These are phyloP conservation scores for Spondyliosoma cantharus DNA, from an alignment of 2,797 vertebrate species.

Conservation along the genomic window DNA sequence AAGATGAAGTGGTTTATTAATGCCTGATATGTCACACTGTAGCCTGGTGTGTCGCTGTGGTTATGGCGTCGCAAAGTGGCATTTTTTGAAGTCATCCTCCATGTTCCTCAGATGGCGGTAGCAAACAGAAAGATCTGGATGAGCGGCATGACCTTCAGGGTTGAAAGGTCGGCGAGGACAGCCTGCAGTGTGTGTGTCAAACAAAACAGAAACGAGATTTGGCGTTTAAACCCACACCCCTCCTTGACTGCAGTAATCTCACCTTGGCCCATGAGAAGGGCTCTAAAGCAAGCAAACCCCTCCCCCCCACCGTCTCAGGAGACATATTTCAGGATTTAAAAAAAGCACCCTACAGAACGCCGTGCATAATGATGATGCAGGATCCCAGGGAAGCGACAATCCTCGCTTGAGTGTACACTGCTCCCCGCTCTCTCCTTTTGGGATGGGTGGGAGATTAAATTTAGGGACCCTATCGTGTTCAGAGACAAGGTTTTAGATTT, in stretches of 20 bases:
- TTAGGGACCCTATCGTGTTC: constrained; percentile 87
- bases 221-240: background rate
- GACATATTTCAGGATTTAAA: constrained; percentile 40
- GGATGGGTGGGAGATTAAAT: constrained; percentile 85
- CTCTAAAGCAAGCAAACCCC: background rate
- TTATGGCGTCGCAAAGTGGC: constrained; percentile 66
- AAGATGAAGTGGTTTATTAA: background rate
- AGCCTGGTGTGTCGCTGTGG: constrained; percentile 44
- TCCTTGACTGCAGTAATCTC: constrained; percentile 1
- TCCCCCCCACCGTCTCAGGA: constrained; percentile 3
- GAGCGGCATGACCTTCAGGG: constrained; percentile 98
- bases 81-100: constrained; percentile 27
- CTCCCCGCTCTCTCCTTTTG: constrained; percentile 83
- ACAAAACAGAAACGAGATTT: constrained; percentile 49
- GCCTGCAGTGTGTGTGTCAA: constrained; percentile 86
- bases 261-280: constrained; percentile 19
- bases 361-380: constrained; percentile 55
- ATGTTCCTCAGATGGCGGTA: constrained; percentile 86
- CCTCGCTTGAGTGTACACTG: constrained; percentile 32
- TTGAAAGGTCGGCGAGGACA: constrained; percentile 98
- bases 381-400: constrained; percentile 56
- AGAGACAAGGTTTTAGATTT: constrained; percentile 91
- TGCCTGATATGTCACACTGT: background rate
- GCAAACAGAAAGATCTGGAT: constrained; percentile 98
- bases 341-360: constrained; percentile 21